Evolutionary conservation across 2,797 vertebrate genomes (phyloP), one percentile per base, ranked within the genome.

Genomic region (Enteromius anoplus): DNA sequence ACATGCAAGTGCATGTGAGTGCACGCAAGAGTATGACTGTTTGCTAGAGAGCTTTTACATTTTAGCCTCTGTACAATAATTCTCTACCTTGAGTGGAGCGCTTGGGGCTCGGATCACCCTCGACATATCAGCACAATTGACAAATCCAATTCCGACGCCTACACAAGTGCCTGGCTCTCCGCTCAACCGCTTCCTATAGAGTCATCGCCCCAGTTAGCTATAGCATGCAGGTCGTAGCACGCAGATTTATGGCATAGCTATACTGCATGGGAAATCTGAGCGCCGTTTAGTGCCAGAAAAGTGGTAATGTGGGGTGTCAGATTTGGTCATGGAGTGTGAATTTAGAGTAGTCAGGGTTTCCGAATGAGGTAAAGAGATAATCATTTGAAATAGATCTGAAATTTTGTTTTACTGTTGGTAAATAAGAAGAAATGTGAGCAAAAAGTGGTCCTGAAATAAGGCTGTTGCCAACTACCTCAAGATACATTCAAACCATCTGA

Each of bases 111-210:
- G 8, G 80, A 84, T 85, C 87, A 62, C 32, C 85, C 69, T 53
- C 75, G 66, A 89, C 85, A 88, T 85, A 88, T 88, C 86, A 85
- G 51, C 71, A 75, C 80, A 66, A 60, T 49, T 68, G 68, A 77
- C 65, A 84, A 81, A 82, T 29, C 49, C 55, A 64, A 85, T 84
- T 77, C 70, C 91, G 87, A 86, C 86, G 42, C 87, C 89, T 87
- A 89, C 78, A 73, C 83, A 75, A 77, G 72, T 75, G 45, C 78
- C 58, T 53, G 32, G 79, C 84, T 69, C 84, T 88, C 64, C 78
- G 84, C 75, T 86, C 69, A 82, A 84, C 80, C 84, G 80, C 80
- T 81, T 75, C 87, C 73, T 81, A 79, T 82, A 87, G 76, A 86
- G 84, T 87, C 89, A 70, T 66, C 32, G 68, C 70, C n/a, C 68